phyloP scores from a whole-genome alignment of 2,888 invertebrate genomes.

The Arenicola marina region DNA sequence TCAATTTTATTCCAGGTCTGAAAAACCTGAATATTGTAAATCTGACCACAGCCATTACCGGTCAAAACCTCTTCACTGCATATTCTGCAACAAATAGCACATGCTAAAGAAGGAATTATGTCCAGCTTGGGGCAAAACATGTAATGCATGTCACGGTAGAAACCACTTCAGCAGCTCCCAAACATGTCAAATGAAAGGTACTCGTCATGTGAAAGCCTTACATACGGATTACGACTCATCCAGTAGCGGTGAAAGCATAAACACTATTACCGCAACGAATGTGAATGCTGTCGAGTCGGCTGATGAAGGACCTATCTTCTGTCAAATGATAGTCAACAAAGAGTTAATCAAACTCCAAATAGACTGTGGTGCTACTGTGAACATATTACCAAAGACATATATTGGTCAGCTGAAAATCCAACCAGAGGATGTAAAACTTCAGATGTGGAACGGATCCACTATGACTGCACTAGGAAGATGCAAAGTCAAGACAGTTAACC shows the following conservation, averaged over 20 bases:
- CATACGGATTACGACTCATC: background rate
- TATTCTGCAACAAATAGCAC: constrained; percentile 1
- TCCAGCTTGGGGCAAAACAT: constrained; percentile 3
- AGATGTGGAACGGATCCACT: constrained; percentile 9
- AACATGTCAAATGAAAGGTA: background rate
- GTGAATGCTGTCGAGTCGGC: background rate
- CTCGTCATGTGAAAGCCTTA: background rate
- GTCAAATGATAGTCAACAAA: background rate
- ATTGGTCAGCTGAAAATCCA: background rate
- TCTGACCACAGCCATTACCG: no score
- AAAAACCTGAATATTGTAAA: no score
- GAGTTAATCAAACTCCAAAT: constrained; percentile 14
- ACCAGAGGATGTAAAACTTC: background rate
- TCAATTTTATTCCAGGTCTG: no score
- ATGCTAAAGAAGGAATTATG: background rate
- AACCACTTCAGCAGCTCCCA: constrained; percentile 2
- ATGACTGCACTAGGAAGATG: constrained; percentile 4
- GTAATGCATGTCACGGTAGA: background rate
- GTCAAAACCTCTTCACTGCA: no score
- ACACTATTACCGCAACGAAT: background rate
- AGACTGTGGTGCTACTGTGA: constrained; percentile 18
- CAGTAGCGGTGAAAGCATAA: background rate
- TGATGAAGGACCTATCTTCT: background rate
- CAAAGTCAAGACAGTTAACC: background rate
- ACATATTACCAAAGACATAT: constrained; percentile 7